Conservation (phyloP, 2,113 vertebrate genomes). For the Chaenocephalus aceratus region DNA sequence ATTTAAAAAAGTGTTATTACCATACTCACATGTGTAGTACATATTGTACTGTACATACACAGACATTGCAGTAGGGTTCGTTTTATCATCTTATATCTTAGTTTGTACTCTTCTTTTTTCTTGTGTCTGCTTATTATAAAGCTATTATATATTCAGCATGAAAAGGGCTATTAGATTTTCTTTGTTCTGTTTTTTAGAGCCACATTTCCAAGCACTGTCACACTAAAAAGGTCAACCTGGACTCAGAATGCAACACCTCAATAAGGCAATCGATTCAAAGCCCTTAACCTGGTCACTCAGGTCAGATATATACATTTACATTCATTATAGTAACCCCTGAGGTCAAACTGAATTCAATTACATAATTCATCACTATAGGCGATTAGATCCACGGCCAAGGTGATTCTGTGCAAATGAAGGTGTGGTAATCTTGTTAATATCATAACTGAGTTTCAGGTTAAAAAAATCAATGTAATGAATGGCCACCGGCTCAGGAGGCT, state of each 20-base stretch:
- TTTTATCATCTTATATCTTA: background rate
- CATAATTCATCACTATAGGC: conserved; percentile 33
- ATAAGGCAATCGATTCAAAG: conserved; percentile 54
- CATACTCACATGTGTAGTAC: background rate
- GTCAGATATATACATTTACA: conserved; percentile 63
- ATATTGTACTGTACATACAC: too few relatives aligned
- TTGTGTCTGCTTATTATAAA: background rate
- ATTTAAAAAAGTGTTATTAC: background rate
- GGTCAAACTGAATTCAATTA: conserved; percentile 63
- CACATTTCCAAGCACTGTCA: conserved; percentile 7
- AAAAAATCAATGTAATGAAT: conserved; percentile 12
- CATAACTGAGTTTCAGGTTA: conserved; percentile 17
- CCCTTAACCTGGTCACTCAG: conserved; percentile 48
- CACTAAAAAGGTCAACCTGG: conserved; percentile 58
- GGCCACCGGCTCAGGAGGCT: conserved; percentile 2
- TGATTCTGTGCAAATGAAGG: conserved; percentile 32
- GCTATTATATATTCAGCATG: background rate
- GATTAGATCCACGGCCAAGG: conserved; percentile 24
- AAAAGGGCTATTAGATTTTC: conserved; percentile 13
- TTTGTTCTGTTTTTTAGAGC: conserved; percentile 7
- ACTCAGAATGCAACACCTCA: conserved; percentile 60
- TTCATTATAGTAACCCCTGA: conserved; percentile 53
- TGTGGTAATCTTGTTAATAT: conserved; percentile 19
- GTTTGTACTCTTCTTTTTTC: background rate
- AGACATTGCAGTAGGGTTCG: too few relatives aligned